Percentiles rank a stretch among this genome's conserved stretches.
Evolutionary conservation across 30 jellyfish, hydroid and myxozoan genomes (phyloP).

Genomic region (Nemopilema nomurai): DNA sequence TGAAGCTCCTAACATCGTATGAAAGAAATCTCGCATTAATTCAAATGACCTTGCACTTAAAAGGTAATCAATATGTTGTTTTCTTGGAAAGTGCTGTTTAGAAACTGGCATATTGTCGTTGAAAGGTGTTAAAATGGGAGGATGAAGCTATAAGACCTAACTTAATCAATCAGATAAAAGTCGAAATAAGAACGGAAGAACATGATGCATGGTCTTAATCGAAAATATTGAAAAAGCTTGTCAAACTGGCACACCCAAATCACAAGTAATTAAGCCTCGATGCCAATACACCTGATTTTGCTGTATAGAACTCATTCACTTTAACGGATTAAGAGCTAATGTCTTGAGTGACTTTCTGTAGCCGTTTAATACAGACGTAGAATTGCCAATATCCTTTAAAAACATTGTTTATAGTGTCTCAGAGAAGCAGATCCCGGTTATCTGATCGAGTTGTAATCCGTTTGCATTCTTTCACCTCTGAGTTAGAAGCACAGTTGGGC

Average conservation of each 20-base stretch:
- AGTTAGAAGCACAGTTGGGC: too few relatives aligned
- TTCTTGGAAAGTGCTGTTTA: not conserved
- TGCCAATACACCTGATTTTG: not conserved
- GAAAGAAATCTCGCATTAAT: not conserved
- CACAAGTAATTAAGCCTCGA: too few relatives aligned
- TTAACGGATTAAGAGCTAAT: not conserved
- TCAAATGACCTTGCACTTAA: not conserved
- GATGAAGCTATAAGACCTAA: not conserved
- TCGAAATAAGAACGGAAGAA: not conserved
- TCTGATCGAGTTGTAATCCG: not conserved
- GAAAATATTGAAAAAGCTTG: not conserved
- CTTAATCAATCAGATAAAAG: not conserved
- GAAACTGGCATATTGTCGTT: not conserved
- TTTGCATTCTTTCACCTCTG: too few relatives aligned
- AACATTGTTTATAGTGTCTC: not conserved
- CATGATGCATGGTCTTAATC: not conserved
- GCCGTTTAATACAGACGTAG: not conserved
- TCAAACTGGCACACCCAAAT: not conserved
- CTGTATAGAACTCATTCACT: not conserved
- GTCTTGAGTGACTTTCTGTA: too few relatives aligned
- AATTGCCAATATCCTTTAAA: not conserved
- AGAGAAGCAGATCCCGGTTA: not conserved
- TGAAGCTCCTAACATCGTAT: not conserved
- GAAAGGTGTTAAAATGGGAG: not conserved
- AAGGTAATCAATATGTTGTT: not conserved